These are phyloP conservation scores for Andrena marginata DNA, from an alignment of 2,888 invertebrate genomes.

Conservation along the genomic window DNA sequence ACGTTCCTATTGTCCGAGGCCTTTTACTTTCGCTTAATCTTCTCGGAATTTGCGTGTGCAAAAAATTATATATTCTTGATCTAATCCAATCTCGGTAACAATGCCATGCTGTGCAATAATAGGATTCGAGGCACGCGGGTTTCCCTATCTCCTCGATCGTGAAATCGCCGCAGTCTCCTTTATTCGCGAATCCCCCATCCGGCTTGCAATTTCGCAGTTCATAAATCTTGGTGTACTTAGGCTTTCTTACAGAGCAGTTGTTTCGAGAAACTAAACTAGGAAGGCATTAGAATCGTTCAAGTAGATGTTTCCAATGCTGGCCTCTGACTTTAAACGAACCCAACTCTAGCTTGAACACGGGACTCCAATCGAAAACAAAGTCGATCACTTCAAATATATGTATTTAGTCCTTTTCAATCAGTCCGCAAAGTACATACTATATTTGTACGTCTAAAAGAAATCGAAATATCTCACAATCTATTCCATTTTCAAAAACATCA, in stretches of 20 bases:
- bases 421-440: too few relatives aligned
- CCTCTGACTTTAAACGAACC: neutral
- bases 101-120: constrained; percentile 22
- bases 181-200: neutral
- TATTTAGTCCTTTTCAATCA: too few relatives aligned
- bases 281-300: neutral
- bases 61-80: constrained; percentile 22
- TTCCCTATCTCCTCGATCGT: constrained; percentile 19
- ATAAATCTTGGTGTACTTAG: constrained; percentile 7
- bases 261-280: neutral
- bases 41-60: constrained; percentile 28
- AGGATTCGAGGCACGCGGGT: constrained; percentile 4
- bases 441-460: too few relatives aligned
- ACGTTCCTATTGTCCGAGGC: neutral
- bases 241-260: neutral
- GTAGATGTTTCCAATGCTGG: neutral
- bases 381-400: too few relatives aligned
- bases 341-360: neutral
- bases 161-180: constrained; percentile 21
- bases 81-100: constrained; percentile 30
- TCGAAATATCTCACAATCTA: too few relatives aligned
- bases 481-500: too few relatives aligned
- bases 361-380: too few relatives aligned
- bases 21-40: constrained; percentile 38
- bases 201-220: constrained; percentile 7